Percentiles rank a stretch among this genome's conserved stretches.
These are phyloP conservation scores for Calyptomena viridis DNA, from an alignment of 2,113 vertebrate species.

Conservation along the genomic window DNA sequence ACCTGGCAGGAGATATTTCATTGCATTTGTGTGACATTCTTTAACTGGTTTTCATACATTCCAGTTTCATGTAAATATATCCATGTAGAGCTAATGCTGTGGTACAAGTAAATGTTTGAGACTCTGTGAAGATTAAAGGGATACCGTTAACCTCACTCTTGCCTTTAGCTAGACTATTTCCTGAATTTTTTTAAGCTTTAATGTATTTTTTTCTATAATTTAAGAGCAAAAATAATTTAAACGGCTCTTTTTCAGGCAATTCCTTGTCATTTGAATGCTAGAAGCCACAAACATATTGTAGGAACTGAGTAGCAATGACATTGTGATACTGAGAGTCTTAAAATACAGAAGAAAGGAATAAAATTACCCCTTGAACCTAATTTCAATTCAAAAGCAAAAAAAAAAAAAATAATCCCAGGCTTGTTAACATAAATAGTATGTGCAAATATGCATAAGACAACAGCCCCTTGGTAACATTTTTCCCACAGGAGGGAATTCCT, in stretches of 20 bases:
- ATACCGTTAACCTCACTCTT: constrained; percentile 28
- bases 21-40: constrained; percentile 12
- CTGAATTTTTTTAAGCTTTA: neutral
- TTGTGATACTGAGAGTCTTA: constrained; percentile 6
- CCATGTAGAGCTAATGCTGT: neutral
- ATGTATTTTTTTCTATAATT: neutral
- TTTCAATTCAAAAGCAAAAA: constrained; percentile 19
- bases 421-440: constrained; percentile 56
- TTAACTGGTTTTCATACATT: constrained; percentile 26
- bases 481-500: constrained; percentile 62
- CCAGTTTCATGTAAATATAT: constrained; percentile 35
- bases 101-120: constrained; percentile 7
- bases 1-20: constrained; percentile 11
- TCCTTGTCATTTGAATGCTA: neutral
- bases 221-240: constrained; percentile 35
- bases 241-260: neutral
- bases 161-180: constrained; percentile 46
- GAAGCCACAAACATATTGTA: neutral
- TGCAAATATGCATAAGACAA: constrained; percentile 58
- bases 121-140: constrained; percentile 44
- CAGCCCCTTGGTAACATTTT: constrained; percentile 47
- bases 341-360: constrained; percentile 5
- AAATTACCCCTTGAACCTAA: neutral
- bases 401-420: constrained; percentile 1
- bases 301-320: neutral